Evolutionary conservation across 2,888 invertebrate species (phyloP), one percentile per base, ranked within the genome.

Genomic region (Cheilosia grossa): DNA sequence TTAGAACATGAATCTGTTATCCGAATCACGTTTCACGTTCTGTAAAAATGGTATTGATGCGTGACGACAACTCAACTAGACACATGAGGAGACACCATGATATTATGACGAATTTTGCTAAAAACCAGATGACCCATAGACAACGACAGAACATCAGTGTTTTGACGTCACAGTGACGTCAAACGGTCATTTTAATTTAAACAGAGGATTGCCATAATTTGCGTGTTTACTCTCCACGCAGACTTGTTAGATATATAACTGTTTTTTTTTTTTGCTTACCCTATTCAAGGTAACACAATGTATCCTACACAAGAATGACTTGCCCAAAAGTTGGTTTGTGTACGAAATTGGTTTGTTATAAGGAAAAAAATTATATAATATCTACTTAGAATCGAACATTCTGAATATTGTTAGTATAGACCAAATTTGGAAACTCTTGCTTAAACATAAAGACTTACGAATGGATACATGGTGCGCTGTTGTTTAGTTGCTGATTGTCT

Each of bases 381-480:
- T n/a, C n/a, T n/a, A 69, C n/a, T 21, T 56, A 63, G 72, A 37
- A 9, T 30, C 21, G 3, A 42, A 30, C 40, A 81, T 56, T 74
- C 19, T 58, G 30, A 47, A 49, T 5, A 51, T 19, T 44, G 80
- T 73, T 72, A 80, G 87, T 74, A 72, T 27, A 49, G 24, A n/a
- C 10, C 40, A 51, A 13, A 37, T n/a, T 69, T 13, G 15, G 21
- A 51, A 58, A 1, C 4, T 13, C 37, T 37, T 19, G 2, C 33
- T 13, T 40, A 19, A 37, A 51, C 15, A 33, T 49, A 47, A 42
- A 9, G 86, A 89, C 89, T 89, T 89, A 89, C 89, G 63, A 89
- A 89, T 86, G 89, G 89, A 88, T 88, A 89, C 89, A 89, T 89
- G 59, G 81, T 88, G 67, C 0, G 13, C 5, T 44, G 44, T 75